A percentile compares a stretch with the other conserved stretches of the same genome.
Conservation (phyloP, 2,113 vertebrate species). For the Hyaena hyaena region DNA sequence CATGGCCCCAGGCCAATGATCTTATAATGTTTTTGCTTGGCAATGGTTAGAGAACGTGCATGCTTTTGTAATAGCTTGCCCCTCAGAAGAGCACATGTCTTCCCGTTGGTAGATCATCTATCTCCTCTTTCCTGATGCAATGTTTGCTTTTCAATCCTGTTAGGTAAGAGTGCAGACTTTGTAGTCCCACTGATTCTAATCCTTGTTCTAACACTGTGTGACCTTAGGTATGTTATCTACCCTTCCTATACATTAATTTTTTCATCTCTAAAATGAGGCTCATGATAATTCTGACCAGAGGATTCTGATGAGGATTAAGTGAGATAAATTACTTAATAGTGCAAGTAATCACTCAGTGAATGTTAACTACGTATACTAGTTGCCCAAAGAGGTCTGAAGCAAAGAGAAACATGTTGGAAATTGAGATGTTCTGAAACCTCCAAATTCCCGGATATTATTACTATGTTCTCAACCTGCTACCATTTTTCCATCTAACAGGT, state of each 20-base stretch:
- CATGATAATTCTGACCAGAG: background rate
- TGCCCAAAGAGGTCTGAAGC: background rate
- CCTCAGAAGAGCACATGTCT: background rate
- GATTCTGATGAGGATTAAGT: background rate
- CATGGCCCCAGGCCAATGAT: background rate
- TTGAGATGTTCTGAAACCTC: background rate
- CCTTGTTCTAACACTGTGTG: background rate
- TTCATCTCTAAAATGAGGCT: background rate
- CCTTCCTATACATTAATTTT: background rate
- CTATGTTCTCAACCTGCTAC: background rate
- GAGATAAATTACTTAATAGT: background rate
- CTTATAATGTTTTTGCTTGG: background rate
- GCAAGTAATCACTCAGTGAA: background rate
- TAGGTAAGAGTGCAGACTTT: background rate
- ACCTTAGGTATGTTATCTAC: background rate
- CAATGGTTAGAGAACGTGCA: background rate
- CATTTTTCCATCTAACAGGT: background rate
- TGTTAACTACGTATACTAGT: background rate
- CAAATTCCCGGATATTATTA: background rate
- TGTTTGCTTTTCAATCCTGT: background rate
- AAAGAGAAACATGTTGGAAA: background rate
- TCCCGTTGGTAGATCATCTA: background rate
- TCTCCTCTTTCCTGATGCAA: background rate
- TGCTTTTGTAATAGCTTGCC: background rate
- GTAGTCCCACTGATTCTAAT: background rate